Base-by-base conservation (phyloP, 2,797 vertebrate species). In the Anguilla obscura region DNA sequence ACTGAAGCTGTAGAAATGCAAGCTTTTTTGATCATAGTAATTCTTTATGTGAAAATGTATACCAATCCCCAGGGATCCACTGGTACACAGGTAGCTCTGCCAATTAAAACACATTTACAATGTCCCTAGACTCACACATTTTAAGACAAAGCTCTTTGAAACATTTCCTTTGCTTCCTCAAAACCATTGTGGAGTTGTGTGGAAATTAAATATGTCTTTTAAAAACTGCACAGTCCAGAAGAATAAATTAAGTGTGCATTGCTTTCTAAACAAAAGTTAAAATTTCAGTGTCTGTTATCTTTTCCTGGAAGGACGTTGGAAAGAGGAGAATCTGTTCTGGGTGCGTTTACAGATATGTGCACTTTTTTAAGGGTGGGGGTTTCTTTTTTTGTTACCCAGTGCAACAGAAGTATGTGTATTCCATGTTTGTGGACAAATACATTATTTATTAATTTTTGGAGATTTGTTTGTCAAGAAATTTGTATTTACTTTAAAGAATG, bases 1-100 rank as follows among this genome's bases (percentile, higher is more conserved):
- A 63, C 87, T 30, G 63, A 88, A 85, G 66, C 40, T 58, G 83
- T 30, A 36, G 87, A 69, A 60, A 33, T 66, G 83, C n/a, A 66
- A 40, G 83, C 50, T 24, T 85, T 50, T 88, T 88, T 88, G 82
- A 80, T 85, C 69, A 80, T 36, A 56, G 80, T 66, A 69, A 84
- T 84, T 86, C 82, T 86, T 69, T 52, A 86, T 86, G 60, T 45
- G 76, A 66, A 86, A 58, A 83, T 84, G 79, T 63, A 60, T 85
- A 71, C 79, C 83, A 83, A 85, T 92, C 91, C 89, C 90, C 10
- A 74, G 88, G 88, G 91, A 91, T 58, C 86, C 10, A 33, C 82
- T 74, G 93, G 92, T 93, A 92, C 91, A 91, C 91, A 92, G 94
- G 89, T 90, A 93, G 93, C 93, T 94, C 95, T 95, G 93, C 94